Base-by-base conservation (phyloP, 1,140 invertebrate species). In the Drosophila tristis region DNA sequence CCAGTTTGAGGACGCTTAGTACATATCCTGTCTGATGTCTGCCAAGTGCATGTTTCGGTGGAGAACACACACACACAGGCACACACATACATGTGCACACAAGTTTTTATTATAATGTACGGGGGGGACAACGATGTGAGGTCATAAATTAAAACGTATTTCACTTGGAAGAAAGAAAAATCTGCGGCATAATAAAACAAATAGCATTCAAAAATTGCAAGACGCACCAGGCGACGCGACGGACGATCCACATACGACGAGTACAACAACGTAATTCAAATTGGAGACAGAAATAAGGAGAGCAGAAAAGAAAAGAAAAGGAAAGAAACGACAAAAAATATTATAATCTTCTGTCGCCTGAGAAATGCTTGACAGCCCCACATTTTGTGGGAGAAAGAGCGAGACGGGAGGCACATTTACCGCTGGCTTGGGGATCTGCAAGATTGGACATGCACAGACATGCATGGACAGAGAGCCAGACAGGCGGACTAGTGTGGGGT, bases 141-240 rank as follows among this genome's bases (percentile, higher is more conserved):
- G 65, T 43, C 82, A 87, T 87, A 87, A 87, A 87, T 87, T 87
- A 89, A 89, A 87, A 56, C 75, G 82, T 89, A 87, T 87, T 89
- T 89, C 82, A 87, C 65, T 87, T 89, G 82, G 82, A 87, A 87
- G 84, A 87, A 87, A 87, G 35, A 39, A 89, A 89, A 87, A 89
- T 89, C 63, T 68, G 68, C 72, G 70, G 79, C 75, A 72, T 73
- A 84, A 63, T 79, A 77, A 81, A 87, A 87, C 82, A 89, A 87
- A 87, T 87, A 89, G 84, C 78, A 79, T 89, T 82, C 63, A 70
- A 87, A 35, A 86, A 89, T 87, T 89, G 61, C 77, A 73, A 89
- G 78, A 73, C 74, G 74, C 78, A 35, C 31, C 8, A 35, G 1
- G 20, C 20, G 26, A 29, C 26, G 26, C 20, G 20, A 20, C 20